Percentiles rank a stretch among this genome's conserved stretches.
Conservation (phyloP, 2,888 invertebrate species). For the Conus canariensis region DNA sequence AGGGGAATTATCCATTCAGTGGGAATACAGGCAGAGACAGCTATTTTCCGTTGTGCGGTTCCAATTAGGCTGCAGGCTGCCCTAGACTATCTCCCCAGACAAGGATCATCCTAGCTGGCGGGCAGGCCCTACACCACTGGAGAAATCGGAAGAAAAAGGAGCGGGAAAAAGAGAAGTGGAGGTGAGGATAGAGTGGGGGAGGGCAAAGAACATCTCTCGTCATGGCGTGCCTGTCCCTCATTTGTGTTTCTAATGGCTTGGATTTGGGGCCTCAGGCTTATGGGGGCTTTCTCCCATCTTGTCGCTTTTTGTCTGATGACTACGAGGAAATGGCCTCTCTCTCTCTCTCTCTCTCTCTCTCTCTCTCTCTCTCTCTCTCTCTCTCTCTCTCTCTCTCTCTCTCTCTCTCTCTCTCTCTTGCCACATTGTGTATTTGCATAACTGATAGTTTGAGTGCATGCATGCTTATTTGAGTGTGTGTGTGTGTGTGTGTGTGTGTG, state of each 20-base stretch:
- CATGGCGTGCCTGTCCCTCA: background rate
- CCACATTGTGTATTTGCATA: too few species aligned
- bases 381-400: too few species aligned
- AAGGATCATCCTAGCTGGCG: too few species aligned
- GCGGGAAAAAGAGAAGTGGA: background rate
- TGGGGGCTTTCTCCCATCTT: too few species aligned
- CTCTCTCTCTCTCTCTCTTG: too few species aligned
- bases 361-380: too few species aligned
- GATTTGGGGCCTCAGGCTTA: too few species aligned
- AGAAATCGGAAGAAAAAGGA: background rate
- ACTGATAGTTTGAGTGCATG: too few species aligned
- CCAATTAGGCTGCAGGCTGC: background rate
- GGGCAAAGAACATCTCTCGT: background rate
- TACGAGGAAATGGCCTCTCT: too few species aligned
- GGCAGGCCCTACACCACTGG: background rate
- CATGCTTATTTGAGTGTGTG: too few species aligned
- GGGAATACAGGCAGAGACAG: background rate
- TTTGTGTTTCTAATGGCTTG: background rate
- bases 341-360: background rate
- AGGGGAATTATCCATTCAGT: background rate
- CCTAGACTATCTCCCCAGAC: background rate
- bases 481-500: too few species aligned
- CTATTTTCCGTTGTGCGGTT: background rate
- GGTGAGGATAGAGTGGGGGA: background rate
- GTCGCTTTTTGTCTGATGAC: too few species aligned